phyloP scores from a whole-genome alignment of 1,140 invertebrate species.

The Drosophila baimaii region DNA sequence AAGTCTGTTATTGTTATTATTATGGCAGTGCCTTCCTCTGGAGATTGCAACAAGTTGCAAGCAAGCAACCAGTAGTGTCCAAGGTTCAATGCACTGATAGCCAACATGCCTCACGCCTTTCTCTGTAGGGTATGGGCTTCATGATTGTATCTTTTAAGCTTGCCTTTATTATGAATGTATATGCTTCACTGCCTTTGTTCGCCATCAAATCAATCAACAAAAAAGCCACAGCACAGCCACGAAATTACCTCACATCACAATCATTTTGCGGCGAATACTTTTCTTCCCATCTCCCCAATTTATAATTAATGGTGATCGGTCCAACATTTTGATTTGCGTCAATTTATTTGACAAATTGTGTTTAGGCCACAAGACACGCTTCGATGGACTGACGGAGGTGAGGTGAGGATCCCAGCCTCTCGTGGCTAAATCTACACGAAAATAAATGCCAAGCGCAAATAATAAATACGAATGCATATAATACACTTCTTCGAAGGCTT shows the following conservation, averaged over 20 bases:
- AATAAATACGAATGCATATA: background rate
- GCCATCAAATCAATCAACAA: slow-evolving; percentile 50
- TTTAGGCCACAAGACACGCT: slow-evolving; percentile 48
- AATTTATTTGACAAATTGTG: slow-evolving; percentile 66
- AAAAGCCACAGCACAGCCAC: slow-evolving; percentile 37
- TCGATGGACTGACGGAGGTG: slow-evolving; percentile 16
- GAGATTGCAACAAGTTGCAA: slow-evolving; percentile 36
- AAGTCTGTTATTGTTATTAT: slow-evolving; percentile 22
- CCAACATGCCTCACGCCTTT: slow-evolving; percentile 29
- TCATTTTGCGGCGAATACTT: slow-evolving; percentile 34
- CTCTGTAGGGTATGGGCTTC: slow-evolving; percentile 15
- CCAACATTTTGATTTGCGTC: slow-evolving; percentile 57
- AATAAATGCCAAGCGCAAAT: slow-evolving; percentile 18
- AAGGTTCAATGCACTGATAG: slow-evolving; percentile 27
- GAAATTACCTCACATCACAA: slow-evolving; percentile 60
- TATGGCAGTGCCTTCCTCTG: slow-evolving; percentile 11
- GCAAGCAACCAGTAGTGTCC: slow-evolving; percentile 4
- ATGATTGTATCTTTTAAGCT: slow-evolving; percentile 3
- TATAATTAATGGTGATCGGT: slow-evolving; percentile 67
- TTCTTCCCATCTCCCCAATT: slow-evolving; percentile 37
- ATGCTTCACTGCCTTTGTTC: slow-evolving; percentile 11
- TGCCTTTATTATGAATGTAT: slow-evolving; percentile 4
- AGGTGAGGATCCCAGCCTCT: too few relatives aligned
- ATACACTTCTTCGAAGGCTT: slow-evolving; percentile 9
- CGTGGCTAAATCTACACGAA: background rate